Evolutionary conservation across 2,113 vertebrate species (phyloP).

Genomic region (Hypomesus transpacificus): DNA sequence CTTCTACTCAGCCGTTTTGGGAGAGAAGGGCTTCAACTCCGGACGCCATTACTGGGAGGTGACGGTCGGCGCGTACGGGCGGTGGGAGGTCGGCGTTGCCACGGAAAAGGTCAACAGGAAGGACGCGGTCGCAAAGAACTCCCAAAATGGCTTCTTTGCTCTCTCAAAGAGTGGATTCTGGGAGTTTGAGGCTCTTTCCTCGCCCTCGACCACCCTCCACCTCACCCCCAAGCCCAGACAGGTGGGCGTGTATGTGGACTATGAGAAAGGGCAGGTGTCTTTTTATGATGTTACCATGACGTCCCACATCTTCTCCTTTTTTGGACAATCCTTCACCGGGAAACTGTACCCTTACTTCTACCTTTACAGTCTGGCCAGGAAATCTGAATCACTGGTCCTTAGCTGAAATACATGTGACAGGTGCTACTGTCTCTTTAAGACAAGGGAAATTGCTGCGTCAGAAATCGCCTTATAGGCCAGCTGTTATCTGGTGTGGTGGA

Average conservation of each 20-base stretch:
- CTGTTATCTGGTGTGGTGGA: too few species aligned
- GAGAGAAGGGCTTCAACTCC: conserved; percentile 56
- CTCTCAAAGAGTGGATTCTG: conserved; percentile 75
- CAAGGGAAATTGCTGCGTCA: background rate
- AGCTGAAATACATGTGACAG: background rate
- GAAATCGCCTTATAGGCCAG: too few species aligned
- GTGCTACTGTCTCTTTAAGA: background rate
- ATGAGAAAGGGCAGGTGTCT: conserved; percentile 80
- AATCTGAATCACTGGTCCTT: conserved; percentile 37
- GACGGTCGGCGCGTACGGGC: conserved; percentile 73
- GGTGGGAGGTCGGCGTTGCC: conserved; percentile 76
- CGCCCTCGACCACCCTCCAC: conserved; percentile 44
- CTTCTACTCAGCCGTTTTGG: conserved; percentile 71
- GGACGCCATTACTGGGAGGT: conserved; percentile 78
- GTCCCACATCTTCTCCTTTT: conserved; percentile 68
- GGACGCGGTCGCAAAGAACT: conserved; percentile 68
- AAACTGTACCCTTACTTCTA: conserved; percentile 74
- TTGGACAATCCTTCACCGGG: conserved; percentile 60
- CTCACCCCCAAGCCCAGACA: conserved; percentile 67
- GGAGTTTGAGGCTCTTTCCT: conserved; percentile 61
- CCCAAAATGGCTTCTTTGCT: conserved; percentile 72
- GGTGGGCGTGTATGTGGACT: conserved; percentile 84
- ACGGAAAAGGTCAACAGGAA: conserved; percentile 69
- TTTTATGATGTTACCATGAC: conserved; percentile 75
- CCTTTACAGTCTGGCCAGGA: conserved; percentile 31